phyloP scores from a whole-genome alignment of 2,888 invertebrate species.

The Kuschelorhynchus macadamiae region DNA sequence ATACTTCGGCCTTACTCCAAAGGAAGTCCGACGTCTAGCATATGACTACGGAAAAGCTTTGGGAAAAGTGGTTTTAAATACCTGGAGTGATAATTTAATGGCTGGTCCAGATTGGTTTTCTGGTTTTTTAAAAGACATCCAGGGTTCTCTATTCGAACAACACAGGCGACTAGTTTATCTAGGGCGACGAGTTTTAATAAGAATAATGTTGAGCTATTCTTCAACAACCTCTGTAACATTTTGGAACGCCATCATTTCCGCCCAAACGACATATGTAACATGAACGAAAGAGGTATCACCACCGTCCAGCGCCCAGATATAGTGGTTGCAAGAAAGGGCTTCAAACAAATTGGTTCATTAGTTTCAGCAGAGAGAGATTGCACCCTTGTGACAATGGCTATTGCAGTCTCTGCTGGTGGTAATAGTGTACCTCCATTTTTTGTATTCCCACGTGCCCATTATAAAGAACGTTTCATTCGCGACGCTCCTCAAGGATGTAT shows the following conservation, averaged over 20 bases:
- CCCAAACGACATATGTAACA: no score
- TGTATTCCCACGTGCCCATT: conserved; percentile 60
- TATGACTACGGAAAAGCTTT: neutral
- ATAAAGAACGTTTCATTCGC: conserved; percentile 30
- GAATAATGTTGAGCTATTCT: neutral
- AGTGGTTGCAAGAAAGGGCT: conserved; percentile 62
- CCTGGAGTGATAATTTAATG: conserved; percentile 50
- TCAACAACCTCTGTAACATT: neutral
- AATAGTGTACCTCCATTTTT: conserved; percentile 58
- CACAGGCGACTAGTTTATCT: conserved; percentile 5
- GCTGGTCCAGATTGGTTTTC: conserved; percentile 57
- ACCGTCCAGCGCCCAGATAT: no score
- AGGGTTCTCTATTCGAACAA: neutral
- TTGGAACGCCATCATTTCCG: no score
- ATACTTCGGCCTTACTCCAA: neutral
- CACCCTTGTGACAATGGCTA: conserved; percentile 1
- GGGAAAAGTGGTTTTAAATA: conserved; percentile 48
- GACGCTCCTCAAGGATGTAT: conserved; percentile 27
- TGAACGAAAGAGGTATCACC: no score
- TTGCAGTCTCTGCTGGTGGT: neutral
- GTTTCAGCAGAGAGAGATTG: conserved; percentile 63
- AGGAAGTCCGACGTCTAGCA: conserved; percentile 1
- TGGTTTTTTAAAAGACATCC: neutral
- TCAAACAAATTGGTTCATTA: conserved; percentile 61
- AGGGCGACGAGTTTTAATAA: conserved; percentile 3